These are phyloP conservation scores for Brachionichthys hirsutus DNA, from an alignment of 2,113 vertebrate species.

Conservation along the genomic window DNA sequence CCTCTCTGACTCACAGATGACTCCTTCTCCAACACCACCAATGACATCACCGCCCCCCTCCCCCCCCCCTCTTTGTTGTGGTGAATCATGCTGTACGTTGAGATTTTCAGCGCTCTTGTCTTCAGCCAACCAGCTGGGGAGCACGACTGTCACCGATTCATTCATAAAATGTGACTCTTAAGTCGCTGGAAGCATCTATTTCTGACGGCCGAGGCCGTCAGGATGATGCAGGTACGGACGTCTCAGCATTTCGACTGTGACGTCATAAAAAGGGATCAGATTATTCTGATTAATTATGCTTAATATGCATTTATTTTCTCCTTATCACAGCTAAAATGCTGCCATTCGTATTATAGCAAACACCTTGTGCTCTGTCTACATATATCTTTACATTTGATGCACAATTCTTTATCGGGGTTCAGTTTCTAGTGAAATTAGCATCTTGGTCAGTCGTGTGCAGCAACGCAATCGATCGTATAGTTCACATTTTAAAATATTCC, in stretches of 20 bases:
- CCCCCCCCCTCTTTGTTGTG: slow-evolving; percentile 67
- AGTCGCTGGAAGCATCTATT: background rate
- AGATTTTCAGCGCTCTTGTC: slow-evolving; percentile 48
- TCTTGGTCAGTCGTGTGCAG: no score
- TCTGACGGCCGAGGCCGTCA: background rate
- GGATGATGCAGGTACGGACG: slow-evolving; percentile 1
- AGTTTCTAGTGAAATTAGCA: no score
- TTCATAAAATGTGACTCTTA: slow-evolving; percentile 42
- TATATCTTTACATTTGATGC: background rate
- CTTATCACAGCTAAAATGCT: no score
- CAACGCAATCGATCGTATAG: no score
- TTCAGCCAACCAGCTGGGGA: slow-evolving; percentile 30
- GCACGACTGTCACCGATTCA: slow-evolving; percentile 48
- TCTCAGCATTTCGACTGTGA: background rate
- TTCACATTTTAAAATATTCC: background rate
- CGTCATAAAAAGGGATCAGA: slow-evolving; percentile 7
- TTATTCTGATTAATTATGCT: no score
- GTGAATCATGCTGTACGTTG: slow-evolving; percentile 74
- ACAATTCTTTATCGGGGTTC: background rate
- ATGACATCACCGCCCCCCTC: slow-evolving; percentile 71
- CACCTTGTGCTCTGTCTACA: background rate
- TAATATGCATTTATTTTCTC: no score
- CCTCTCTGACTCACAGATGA: slow-evolving; percentile 72
- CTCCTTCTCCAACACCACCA: slow-evolving; percentile 56
- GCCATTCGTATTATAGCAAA: no score